These are phyloP conservation scores for Antennarius maculatus DNA, from an alignment of 2,797 vertebrate genomes.

Conservation along the genomic window DNA sequence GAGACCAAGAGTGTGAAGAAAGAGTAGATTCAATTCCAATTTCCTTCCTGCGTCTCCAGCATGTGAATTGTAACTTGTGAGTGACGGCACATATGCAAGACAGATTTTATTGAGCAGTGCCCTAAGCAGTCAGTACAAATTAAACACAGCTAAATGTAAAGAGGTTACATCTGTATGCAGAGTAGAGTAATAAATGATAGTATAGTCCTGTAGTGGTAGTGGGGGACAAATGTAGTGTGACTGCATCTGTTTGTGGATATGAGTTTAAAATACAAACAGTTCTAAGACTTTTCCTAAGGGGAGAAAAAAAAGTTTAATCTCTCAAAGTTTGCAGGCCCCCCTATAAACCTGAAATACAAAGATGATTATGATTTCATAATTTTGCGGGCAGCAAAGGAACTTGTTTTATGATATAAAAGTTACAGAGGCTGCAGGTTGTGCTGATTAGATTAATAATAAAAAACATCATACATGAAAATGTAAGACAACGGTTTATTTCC, in stretches of 20 bases:
- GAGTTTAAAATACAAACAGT: too few species aligned
- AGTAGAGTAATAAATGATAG: not conserved
- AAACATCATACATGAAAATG: too few species aligned
- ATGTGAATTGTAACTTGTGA: slow-evolving; percentile 34
- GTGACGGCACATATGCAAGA: slow-evolving; percentile 42
- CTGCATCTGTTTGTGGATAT: not conserved
- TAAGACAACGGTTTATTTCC: too few species aligned
- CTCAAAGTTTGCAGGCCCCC: too few species aligned
- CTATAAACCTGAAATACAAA: too few species aligned
- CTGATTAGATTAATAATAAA: too few species aligned
- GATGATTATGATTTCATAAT: too few species aligned
- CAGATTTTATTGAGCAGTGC: slow-evolving; percentile 48
- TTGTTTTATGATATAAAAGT: too few species aligned
- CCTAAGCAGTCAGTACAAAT: slow-evolving; percentile 37
- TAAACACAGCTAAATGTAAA: slow-evolving; percentile 28
- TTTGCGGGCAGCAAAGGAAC: too few species aligned
- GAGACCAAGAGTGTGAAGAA: not conserved
- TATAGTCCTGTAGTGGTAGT: not conserved
- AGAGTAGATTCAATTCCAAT: not conserved
- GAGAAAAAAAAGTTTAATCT: too few species aligned
- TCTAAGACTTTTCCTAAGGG: too few species aligned
- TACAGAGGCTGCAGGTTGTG: too few species aligned
- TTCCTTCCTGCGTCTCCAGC: not conserved
- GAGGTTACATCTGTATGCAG: slow-evolving; percentile 31
- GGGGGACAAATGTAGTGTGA: not conserved